These are phyloP conservation scores for Urocyon cinereoargenteus DNA, from an alignment of 2,797 vertebrate species.

Conservation along the genomic window DNA sequence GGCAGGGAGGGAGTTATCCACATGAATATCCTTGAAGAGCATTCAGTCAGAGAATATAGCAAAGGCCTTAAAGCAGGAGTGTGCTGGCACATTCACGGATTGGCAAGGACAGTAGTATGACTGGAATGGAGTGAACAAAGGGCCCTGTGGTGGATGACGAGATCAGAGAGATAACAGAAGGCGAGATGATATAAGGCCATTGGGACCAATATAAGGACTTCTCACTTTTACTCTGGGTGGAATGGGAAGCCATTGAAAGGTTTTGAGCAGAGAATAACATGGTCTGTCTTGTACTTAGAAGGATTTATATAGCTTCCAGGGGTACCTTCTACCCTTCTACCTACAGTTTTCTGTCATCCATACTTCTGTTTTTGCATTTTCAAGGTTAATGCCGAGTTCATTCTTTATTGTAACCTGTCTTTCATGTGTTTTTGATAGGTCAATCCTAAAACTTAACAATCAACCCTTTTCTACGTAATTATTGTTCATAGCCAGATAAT, in stretches of 20 bases:
- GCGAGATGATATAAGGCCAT: neutral
- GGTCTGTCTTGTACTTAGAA: neutral
- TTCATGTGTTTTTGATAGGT: neutral
- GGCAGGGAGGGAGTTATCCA: neutral
- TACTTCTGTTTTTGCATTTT: conserved; percentile 35
- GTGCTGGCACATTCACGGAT: neutral
- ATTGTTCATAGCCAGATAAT: neutral
- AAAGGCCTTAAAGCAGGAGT: neutral
- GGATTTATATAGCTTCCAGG: neutral
- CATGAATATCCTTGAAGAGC: neutral
- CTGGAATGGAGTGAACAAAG: neutral
- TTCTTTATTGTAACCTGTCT: neutral
- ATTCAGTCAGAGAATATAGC: neutral
- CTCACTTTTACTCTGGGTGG: neutral
- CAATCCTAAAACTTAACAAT: neutral
- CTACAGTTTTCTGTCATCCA: neutral
- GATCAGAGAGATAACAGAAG: neutral
- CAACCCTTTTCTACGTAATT: neutral
- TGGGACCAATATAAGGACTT: neutral
- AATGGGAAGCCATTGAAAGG: neutral
- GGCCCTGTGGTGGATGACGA: neutral
- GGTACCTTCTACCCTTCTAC: neutral
- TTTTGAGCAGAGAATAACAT: neutral
- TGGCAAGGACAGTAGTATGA: neutral
- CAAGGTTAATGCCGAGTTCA: neutral